These are phyloP conservation scores for Cinara cedri DNA, from an alignment of 2,888 invertebrate genomes.

Conservation along the genomic window DNA sequence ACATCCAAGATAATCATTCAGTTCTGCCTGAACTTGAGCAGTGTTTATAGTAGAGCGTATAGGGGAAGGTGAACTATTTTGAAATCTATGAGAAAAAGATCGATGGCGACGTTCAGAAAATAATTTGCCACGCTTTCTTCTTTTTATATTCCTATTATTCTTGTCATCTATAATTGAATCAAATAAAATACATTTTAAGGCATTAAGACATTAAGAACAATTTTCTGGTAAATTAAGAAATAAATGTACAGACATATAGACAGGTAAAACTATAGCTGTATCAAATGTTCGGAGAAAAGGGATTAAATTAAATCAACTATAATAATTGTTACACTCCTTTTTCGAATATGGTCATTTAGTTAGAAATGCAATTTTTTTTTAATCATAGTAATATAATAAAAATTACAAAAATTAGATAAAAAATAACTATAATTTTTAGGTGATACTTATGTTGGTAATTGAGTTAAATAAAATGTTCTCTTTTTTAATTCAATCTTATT, in stretches of 20 bases:
- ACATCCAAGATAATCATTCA: conserved; percentile 40
- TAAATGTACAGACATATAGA: background rate
- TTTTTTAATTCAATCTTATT: background rate
- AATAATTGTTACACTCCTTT: too few relatives aligned
- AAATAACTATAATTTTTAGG: too few relatives aligned
- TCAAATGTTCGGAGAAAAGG: too few relatives aligned
- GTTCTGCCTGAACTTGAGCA: conserved; percentile 1
- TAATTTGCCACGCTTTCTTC: background rate
- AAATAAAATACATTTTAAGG: conserved; percentile 4
- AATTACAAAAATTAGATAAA: too few relatives aligned
- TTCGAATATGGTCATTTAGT: too few relatives aligned
- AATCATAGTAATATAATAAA: too few relatives aligned
- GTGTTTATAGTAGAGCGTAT: background rate
- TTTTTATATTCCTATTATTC: background rate
- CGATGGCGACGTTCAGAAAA: background rate
- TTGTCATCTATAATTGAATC: background rate
- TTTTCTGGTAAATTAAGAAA: background rate
- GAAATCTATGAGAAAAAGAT: background rate
- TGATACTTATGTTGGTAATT: too few relatives aligned
- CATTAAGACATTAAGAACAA: too few relatives aligned
- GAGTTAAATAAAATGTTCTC: background rate
- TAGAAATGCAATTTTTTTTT: too few relatives aligned
- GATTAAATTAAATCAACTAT: too few relatives aligned
- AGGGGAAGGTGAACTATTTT: conserved; percentile 25
- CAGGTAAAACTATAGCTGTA: too few relatives aligned